These are phyloP conservation scores for Dendrocopos noguchii DNA, from an alignment of 2,113 vertebrate species.

Conservation along the genomic window DNA sequence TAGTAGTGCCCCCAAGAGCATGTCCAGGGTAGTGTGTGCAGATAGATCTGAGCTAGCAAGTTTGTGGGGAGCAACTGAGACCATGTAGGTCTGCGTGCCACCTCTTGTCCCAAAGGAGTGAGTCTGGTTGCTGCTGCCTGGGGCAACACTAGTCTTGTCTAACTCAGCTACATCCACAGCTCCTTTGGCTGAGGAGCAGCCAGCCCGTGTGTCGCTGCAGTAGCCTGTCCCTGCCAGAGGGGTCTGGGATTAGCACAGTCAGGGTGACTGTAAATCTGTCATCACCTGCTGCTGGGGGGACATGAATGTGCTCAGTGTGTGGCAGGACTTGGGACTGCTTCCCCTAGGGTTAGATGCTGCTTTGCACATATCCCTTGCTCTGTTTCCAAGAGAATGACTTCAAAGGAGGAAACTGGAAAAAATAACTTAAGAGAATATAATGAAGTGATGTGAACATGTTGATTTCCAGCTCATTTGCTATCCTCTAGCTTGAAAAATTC, in stretches of 20 bases:
- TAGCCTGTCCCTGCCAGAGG: not conserved
- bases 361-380: not conserved
- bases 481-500: not conserved
- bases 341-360: not conserved
- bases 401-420: not conserved
- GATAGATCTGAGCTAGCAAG: not conserved
- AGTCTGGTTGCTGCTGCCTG: not conserved
- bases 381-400: not conserved
- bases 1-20: not conserved
- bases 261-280: not conserved
- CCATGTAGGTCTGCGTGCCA: not conserved
- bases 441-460: not conserved
- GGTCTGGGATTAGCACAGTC: not conserved
- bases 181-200: not conserved
- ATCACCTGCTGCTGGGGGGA: not conserved
- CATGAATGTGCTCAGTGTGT: rapidly evolving
- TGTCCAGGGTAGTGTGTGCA: rapidly evolving
- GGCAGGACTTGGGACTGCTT: not conserved
- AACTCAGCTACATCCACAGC: not conserved
- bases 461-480: not conserved
- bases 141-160: not conserved
- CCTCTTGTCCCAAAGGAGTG: not conserved
- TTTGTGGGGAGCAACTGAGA: not conserved
- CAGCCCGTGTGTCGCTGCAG: not conserved
- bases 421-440: not conserved